Conservation (phyloP, 2,888 invertebrate genomes). For the Boloria euphrosyne region DNA sequence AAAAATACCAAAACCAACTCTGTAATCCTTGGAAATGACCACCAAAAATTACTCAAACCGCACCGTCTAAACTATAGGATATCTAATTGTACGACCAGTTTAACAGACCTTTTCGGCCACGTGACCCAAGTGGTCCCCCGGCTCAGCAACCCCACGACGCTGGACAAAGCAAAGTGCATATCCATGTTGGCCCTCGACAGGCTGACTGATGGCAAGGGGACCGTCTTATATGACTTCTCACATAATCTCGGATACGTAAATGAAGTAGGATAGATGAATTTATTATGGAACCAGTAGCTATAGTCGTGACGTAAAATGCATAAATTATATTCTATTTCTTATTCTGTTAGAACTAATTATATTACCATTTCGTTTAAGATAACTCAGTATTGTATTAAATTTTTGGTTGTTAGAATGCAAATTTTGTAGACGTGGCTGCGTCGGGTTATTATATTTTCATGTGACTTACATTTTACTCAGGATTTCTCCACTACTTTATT, state of each 20-base stretch:
- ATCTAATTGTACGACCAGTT: conserved; percentile 18
- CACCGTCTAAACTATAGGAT: conserved; percentile 11
- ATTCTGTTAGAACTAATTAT: too few relatives aligned
- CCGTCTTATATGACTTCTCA: conserved; percentile 29
- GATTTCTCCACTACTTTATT: too few relatives aligned
- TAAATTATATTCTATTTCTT: neutral
- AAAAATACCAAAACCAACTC: too few relatives aligned
- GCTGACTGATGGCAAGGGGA: conserved; percentile 63
- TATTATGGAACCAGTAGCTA: conserved; percentile 20
- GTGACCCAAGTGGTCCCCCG: neutral
- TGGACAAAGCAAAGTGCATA: conserved; percentile 70
- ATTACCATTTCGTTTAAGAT: too few relatives aligned
- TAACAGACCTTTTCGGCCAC: conserved; percentile 2
- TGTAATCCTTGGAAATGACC: conserved; percentile 2
- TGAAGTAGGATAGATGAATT: conserved; percentile 24
- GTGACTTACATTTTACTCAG: too few relatives aligned
- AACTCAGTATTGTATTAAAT: too few relatives aligned
- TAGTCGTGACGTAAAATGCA: conserved; percentile 9
- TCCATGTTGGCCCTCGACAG: conserved; percentile 63
- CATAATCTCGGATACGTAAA: conserved; percentile 32
- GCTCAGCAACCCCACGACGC: conserved; percentile 49
- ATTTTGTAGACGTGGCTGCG: too few relatives aligned
- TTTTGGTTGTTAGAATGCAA: too few relatives aligned
- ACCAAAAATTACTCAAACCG: conserved; percentile 15
- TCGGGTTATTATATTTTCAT: too few relatives aligned